These are phyloP conservation scores for Camptogramma bilineatum DNA, from an alignment of 2,888 invertebrate species.

Conservation along the genomic window DNA sequence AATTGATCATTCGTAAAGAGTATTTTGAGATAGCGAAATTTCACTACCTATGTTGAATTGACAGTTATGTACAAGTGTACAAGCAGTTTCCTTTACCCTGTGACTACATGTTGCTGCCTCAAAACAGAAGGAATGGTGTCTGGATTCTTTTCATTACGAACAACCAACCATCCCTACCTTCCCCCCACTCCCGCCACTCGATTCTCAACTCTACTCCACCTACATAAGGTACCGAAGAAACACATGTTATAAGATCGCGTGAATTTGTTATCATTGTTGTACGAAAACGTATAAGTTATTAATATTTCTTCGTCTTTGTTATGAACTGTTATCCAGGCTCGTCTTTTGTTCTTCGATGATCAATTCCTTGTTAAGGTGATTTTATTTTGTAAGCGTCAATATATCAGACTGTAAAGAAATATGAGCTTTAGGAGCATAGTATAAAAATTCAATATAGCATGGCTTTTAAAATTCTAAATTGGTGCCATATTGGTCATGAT, in stretches of 20 bases:
- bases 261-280: slow-evolving; percentile 25
- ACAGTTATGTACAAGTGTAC: neutral
- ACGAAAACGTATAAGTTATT: slow-evolving; percentile 55
- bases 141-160: slow-evolving; percentile 71
- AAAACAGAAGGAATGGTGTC: slow-evolving; percentile 56
- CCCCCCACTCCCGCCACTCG: neutral
- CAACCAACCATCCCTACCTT: slow-evolving; percentile 45
- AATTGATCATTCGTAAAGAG: too few species aligned
- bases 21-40: too few species aligned
- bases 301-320: slow-evolving; percentile 66
- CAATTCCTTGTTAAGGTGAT: slow-evolving; percentile 48
- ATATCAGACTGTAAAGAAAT: neutral
- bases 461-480: neutral
- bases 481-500: neutral
- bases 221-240: slow-evolving; percentile 19
- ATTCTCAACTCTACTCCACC: slow-evolving; percentile 30
- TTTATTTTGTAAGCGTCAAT: slow-evolving; percentile 13
- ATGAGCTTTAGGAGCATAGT: neutral
- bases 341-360: slow-evolving; percentile 48
- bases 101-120: slow-evolving; percentile 35
- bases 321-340: slow-evolving; percentile 54
- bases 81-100: slow-evolving; percentile 14
- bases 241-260: neutral
- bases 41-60: too few species aligned
- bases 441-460: neutral